Conservation (phyloP, 1,140 invertebrate genomes). For the Zaprionus kolodkinae region DNA sequence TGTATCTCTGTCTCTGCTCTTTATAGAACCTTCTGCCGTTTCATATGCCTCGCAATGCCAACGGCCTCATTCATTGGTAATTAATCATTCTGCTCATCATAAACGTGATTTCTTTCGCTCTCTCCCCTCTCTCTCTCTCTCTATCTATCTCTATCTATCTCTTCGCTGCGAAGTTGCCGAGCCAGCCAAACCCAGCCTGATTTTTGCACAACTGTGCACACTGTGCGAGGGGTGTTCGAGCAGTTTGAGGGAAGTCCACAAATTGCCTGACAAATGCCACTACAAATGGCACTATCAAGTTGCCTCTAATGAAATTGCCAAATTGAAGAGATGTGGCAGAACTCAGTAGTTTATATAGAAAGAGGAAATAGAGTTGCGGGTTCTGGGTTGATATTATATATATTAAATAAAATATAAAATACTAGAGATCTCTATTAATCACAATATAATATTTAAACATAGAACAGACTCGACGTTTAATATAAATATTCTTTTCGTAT, state of each 20-base stretch:
- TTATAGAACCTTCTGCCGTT: slow-evolving; percentile 36
- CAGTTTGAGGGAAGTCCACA: not conserved
- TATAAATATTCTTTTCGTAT: too few relatives aligned
- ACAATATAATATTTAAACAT: too few relatives aligned
- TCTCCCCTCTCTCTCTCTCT: slow-evolving; percentile 18
- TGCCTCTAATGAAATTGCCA: slow-evolving; percentile 31
- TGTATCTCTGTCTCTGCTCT: slow-evolving; percentile 16
- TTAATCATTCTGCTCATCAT: slow-evolving; percentile 81
- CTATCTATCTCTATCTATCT: too few relatives aligned
- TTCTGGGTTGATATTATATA: too few relatives aligned
- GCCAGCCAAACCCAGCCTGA: slow-evolving; percentile 21
- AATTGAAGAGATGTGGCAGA: slow-evolving; percentile 2
- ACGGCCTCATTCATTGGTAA: slow-evolving; percentile 79
- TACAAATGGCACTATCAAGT: slow-evolving; percentile 54
- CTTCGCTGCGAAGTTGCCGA: slow-evolving; percentile 17
- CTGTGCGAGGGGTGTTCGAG: slow-evolving; percentile 1
- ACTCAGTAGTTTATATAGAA: not conserved
- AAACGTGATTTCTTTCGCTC: slow-evolving; percentile 75
- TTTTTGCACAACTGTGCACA: slow-evolving; percentile 50
- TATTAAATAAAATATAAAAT: too few relatives aligned
- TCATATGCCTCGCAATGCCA: slow-evolving; percentile 54
- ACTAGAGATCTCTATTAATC: too few relatives aligned
- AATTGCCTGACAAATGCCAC: slow-evolving; percentile 52
- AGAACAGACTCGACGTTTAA: too few relatives aligned
- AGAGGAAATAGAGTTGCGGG: not conserved